A percentile compares a stretch with the other conserved stretches of the same genome.
Evolutionary conservation across 2,113 vertebrate genomes (phyloP).

Genomic region (Toxostoma redivivum): DNA sequence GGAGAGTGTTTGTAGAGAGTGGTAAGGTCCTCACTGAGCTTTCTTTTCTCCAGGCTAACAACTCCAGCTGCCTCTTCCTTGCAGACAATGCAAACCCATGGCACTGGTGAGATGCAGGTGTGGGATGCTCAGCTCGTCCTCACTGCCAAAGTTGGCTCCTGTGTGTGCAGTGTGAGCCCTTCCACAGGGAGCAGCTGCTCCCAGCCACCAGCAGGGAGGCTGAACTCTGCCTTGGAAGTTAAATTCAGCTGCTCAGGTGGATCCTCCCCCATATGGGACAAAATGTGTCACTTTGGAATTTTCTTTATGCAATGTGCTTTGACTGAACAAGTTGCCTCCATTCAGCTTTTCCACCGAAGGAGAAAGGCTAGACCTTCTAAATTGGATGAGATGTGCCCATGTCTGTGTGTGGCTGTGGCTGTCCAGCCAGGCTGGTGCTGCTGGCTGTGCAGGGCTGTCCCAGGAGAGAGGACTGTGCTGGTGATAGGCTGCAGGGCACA

Average conservation of each 20-base stretch:
- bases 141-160: fast-evolving
- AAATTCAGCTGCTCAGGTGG: background rate
- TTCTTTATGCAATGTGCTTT: background rate
- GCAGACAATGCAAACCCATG: background rate
- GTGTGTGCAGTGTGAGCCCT: background rate
- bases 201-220: background rate
- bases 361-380: background rate
- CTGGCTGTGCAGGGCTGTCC: background rate
- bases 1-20: background rate
- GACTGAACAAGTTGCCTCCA: background rate
- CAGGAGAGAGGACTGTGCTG: fast-evolving
- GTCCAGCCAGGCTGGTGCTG: background rate
- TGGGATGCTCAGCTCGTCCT: fast-evolving
- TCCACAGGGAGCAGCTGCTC: background rate
- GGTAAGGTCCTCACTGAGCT: no score
- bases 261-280: fast-evolving
- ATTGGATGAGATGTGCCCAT: fast-evolving
- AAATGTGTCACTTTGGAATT: background rate
- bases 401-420: background rate
- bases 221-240: background rate
- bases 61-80: background rate
- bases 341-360: background rate
- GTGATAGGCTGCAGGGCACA: background rate
- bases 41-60: background rate
- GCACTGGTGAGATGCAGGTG: background rate